Base-by-base conservation (phyloP, 2,113 vertebrate genomes). In the Helogale parvula region DNA sequence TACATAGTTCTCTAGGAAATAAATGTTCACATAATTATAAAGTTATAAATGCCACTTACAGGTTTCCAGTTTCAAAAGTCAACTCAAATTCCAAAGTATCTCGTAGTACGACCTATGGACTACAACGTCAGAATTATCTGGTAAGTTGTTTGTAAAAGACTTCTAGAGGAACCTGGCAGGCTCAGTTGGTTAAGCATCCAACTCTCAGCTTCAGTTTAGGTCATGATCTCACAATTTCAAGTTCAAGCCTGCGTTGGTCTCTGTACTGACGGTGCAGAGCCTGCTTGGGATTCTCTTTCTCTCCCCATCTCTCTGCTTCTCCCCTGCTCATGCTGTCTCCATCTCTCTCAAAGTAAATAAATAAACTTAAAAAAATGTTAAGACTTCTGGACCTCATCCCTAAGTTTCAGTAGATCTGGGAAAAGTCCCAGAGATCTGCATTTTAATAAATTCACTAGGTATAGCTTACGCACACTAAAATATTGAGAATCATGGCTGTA, bases 11-110 rank as follows among this genome's bases (percentile, higher is more conserved):
- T 57, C 69, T 60, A 68, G 25, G 33, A 88, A 92, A 85, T 54
- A 74, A 57, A 57, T 74, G 87, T 29, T 69, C 68, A 85, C 7
- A 21, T 95, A 80, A 77, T 90, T 23, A 63, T 76, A 93, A 94
- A 85, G 45, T 69, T 77, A 54, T n/a, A 97, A 90, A 65, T n/a
- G 19, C 19, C 38, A 66, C 41, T 86, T 69, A 60, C 0, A 87
- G 11, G 33, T 82, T 93, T 90, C 38, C 11, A 93, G 76, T 82
- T 96, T 96, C 41, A 86, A 96, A 96, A 92, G 38, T 92, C 47
- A 88, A 84, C 27, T 92, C 16, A 80, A 94, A 92, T 82, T 87
- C 68, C 89, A 96, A 69, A 3, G 14, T 74, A 71, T 71, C 54
- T 93, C 52, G 81, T 13, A 68, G 21, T 38, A 38, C n/a, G 35